phyloP scores from a whole-genome alignment of 1,140 invertebrate genomes.

The Apis cerana region DNA sequence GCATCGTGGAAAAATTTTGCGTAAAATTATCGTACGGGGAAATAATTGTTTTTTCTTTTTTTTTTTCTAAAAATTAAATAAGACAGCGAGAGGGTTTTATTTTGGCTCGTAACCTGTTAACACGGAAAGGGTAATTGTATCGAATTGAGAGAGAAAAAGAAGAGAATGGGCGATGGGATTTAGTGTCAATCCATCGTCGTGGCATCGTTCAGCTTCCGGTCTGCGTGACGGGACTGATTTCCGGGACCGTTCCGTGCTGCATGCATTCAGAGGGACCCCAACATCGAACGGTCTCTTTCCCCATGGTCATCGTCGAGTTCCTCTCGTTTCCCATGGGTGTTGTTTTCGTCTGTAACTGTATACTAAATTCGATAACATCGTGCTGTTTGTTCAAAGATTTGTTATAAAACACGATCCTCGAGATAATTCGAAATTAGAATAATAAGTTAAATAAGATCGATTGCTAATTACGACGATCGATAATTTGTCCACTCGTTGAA shows the following conservation, averaged over 20 bases:
- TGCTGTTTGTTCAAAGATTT: background rate
- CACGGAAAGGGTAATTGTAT: background rate
- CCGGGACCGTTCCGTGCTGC: slow-evolving; percentile 52
- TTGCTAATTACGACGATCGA: background rate
- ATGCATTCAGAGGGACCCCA: slow-evolving; percentile 53
- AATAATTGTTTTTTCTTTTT: no score
- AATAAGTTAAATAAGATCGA: background rate
- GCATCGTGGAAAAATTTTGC: background rate
- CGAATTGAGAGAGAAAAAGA: background rate
- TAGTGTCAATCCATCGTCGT: slow-evolving; percentile 43
- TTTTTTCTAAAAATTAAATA: no score
- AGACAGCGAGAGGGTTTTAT: background rate
- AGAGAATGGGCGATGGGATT: slow-evolving; percentile 41
- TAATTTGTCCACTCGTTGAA: background rate
- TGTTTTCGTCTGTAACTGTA: slow-evolving; percentile 49
- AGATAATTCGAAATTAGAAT: background rate
- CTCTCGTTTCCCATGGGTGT: slow-evolving; percentile 55
- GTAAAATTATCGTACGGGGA: background rate
- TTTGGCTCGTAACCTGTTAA: background rate
- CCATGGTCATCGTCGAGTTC: slow-evolving; percentile 41
- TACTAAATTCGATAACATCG: slow-evolving; percentile 28
- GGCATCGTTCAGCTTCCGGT: slow-evolving; percentile 54
- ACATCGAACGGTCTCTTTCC: slow-evolving; percentile 51
- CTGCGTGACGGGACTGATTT: slow-evolving; percentile 60
- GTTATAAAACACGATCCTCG: background rate